phyloP scores from a whole-genome alignment of 2,797 vertebrate genomes.

The Agapornis canus region DNA sequence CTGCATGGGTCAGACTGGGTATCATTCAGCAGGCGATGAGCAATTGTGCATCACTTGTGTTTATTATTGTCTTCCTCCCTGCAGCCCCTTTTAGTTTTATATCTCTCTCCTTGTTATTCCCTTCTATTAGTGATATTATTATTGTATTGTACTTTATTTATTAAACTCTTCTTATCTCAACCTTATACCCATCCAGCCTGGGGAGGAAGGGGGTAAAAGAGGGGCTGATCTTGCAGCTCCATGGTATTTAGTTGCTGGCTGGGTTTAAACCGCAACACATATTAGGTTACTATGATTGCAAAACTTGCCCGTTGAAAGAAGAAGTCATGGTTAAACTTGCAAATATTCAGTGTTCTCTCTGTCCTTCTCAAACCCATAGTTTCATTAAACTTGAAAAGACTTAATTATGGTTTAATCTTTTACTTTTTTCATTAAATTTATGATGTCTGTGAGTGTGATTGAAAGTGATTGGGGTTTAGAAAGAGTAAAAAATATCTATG shows the following conservation, averaged over 20 bases:
- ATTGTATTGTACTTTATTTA: not conserved
- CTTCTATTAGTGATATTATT: not conserved
- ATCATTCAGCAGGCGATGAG: accelerated
- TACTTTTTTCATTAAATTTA: not conserved
- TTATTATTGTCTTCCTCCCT: not conserved
- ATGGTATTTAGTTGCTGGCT: not conserved
- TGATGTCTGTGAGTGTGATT: not conserved
- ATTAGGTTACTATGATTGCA: not conserved
- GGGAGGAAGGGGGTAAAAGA: not conserved
- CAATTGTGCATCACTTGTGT: not conserved
- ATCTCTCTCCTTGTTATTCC: not conserved
- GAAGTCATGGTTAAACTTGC: not conserved
- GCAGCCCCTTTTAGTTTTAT: not conserved
- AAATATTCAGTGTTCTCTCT: not conserved
- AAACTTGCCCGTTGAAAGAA: not conserved
- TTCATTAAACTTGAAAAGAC: not conserved
- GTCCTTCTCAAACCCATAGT: not conserved
- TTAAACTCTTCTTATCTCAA: not conserved
- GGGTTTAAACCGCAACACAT: not conserved
- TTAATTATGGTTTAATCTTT: not conserved
- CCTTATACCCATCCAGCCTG: not conserved
- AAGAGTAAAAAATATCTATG: not conserved
- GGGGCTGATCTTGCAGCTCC: not conserved
- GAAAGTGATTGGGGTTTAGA: not conserved
- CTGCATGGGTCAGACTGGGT: not conserved